Evolutionary conservation across 1,140 invertebrate genomes (phyloP).

Genomic region (Aplysia californica): DNA sequence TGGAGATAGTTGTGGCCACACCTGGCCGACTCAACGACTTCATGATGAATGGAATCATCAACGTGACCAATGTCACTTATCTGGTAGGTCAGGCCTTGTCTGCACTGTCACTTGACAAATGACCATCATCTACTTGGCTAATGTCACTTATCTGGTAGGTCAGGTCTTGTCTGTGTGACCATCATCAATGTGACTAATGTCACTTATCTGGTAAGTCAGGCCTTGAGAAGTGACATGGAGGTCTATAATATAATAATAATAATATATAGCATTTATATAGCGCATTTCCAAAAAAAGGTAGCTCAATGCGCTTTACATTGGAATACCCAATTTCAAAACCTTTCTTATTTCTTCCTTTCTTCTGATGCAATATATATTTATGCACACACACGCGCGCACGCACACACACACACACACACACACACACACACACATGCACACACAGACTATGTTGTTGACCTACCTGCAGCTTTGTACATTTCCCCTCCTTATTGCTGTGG

Average conservation of each 20-base stretch:
- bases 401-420: too few species aligned
- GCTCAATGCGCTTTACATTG: too few species aligned
- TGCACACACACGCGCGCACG: too few species aligned
- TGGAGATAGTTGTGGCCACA: slow-evolving; percentile 90
- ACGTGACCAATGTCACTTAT: slow-evolving; percentile 65
- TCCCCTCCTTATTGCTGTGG: not conserved
- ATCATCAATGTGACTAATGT: slow-evolving; percentile 63
- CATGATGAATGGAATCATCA: slow-evolving; percentile 68
- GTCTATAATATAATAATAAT: too few species aligned
- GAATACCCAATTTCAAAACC: too few species aligned
- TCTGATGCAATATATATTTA: too few species aligned
- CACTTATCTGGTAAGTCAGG: slow-evolving; percentile 64
- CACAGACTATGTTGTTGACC: not conserved
- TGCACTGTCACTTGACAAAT: too few species aligned
- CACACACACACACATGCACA: too few species aligned
- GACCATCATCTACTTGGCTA: slow-evolving; percentile 62
- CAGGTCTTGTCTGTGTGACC: not conserved
- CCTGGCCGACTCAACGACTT: slow-evolving; percentile 90
- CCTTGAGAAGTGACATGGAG: too few species aligned
- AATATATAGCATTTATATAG: too few species aligned
- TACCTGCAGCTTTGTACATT: not conserved
- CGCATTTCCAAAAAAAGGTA: too few species aligned
- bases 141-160: slow-evolving; percentile 66
- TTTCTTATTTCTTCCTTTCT: not conserved
- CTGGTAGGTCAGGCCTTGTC: slow-evolving; percentile 53